Percentiles rank a stretch among this genome's conserved stretches.
These are phyloP conservation scores for Heterochromis multidens DNA, from an alignment of 2,113 vertebrate species.

Conservation along the genomic window DNA sequence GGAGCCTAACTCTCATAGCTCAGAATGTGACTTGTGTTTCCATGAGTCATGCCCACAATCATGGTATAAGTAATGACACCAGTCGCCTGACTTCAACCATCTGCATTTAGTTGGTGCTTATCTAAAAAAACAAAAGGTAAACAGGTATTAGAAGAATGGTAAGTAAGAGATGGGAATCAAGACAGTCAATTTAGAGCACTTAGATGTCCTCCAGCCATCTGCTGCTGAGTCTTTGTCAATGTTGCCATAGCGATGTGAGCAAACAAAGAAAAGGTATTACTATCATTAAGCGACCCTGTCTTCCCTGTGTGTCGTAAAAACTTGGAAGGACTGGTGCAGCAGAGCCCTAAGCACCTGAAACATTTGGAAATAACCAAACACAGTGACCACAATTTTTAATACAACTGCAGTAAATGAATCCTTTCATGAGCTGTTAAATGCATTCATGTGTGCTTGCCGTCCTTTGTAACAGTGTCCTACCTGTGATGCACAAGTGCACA, in stretches of 20 bases:
- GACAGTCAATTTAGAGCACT: background rate
- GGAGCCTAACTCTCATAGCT: background rate
- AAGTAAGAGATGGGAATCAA: background rate
- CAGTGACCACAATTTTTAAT: background rate
- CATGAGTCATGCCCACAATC: background rate
- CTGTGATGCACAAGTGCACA: conserved; percentile 4
- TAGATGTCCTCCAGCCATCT: conserved; percentile 34
- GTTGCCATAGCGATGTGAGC: conserved; percentile 54
- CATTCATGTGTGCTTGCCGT: background rate
- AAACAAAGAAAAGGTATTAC: conserved; percentile 62
- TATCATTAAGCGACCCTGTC: conserved; percentile 20
- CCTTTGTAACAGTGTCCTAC: background rate
- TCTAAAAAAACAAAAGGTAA: background rate
- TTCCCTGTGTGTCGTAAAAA: background rate
- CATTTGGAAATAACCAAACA: background rate
- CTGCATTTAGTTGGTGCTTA: background rate
- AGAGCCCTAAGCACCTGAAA: background rate
- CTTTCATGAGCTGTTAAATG: background rate
- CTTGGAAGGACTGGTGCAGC: background rate
- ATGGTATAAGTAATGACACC: background rate
- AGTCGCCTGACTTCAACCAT: background rate
- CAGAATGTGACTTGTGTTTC: background rate
- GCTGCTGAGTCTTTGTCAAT: conserved; percentile 44
- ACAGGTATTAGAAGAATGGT: background rate
- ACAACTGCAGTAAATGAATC: fast-evolving